Conservation (phyloP, 2,888 invertebrate genomes). For the Orthonevra nobilis region DNA sequence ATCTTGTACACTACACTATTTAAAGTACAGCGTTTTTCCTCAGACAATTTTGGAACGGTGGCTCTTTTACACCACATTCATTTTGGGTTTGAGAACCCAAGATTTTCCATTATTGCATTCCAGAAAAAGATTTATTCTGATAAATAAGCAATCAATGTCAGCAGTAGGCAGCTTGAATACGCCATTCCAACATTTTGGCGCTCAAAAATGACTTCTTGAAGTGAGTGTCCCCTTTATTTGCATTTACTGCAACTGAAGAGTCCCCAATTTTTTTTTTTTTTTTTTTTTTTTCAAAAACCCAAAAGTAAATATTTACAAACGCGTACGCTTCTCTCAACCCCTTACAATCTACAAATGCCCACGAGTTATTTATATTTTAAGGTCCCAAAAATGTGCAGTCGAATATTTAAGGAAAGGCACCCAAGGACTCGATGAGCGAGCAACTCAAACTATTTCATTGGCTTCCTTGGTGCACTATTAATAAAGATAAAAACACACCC, state of each 20-base stretch:
- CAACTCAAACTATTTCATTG: slow-evolving; percentile 35
- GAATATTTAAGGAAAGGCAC: slow-evolving; percentile 24
- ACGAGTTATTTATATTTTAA: slow-evolving; percentile 15
- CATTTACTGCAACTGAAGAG: not conserved
- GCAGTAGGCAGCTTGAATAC: too few species aligned
- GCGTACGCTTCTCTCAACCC: not conserved
- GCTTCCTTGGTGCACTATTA: slow-evolving; percentile 55
- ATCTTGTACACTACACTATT: too few species aligned
- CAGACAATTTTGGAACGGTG: too few species aligned
- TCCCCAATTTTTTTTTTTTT: slow-evolving; percentile 1
- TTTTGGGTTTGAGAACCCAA: too few species aligned
- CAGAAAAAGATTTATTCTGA: too few species aligned
- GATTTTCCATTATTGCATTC: too few species aligned
- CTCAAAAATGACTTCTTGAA: too few species aligned
- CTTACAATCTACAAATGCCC: not conserved
- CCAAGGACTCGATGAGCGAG: slow-evolving; percentile 38
- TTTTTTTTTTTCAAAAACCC: too few species aligned
- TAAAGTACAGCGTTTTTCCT: too few species aligned
- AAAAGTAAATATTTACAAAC: slow-evolving; percentile 23
- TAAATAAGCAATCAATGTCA: too few species aligned
- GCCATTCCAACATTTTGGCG: too few species aligned
- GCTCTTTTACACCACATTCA: too few species aligned
- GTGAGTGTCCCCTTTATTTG: slow-evolving; percentile 5
- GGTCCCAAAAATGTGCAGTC: not conserved
- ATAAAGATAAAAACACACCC: slow-evolving; percentile 48